Evolutionary conservation across 1,140 invertebrate species (phyloP), one percentile per base, ranked within the genome.

Genomic region (Hyles vespertilio): DNA sequence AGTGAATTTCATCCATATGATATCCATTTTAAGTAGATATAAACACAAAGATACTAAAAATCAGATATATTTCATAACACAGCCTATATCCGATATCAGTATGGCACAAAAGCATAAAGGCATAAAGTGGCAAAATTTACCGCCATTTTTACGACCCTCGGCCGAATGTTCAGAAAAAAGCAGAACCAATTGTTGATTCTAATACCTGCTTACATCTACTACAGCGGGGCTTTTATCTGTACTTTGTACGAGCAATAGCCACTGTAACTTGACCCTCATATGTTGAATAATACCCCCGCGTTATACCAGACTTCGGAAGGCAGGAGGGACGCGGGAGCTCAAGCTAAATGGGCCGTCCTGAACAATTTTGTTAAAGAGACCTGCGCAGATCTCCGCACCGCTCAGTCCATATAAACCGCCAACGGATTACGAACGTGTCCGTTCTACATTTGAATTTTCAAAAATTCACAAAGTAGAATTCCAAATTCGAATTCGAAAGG

Each of bases 171-270:
- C 12, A n/a, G 50, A 67, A 61, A 58, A 71, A 68, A 67, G 66
- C 66, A 56, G 75, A 81, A 81, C 76, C 78, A 81, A 81, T 77
- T 81, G 79, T 81, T 72, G 79, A 74, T 74, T 81, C 74, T 51
- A 51, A 34, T 51, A 51, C 50, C 50, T 51, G 50, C 54, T 33
- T 68, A 58, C 68, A 51, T 34, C 5, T 51, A 51, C 66, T 63
- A 65, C 56, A 65, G 59, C 58, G 58, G 59, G 57, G 49, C 53
- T 48, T 56, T 68, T 69, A 71, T 51, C 50, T 70, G 62, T 67
- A 67, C 68, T 69, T 73, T 71, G 63, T 67, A 56, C 44, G 5
- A 8, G 4, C 36, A 40, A 43, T 43, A 50, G 43, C 76, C 74
- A 77, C 44, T 60, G 47, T 52, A 52, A 1, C 8, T 51, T 54